phyloP scores from a whole-genome alignment of 2,888 invertebrate genomes.

The Ariolimax columbianus region DNA sequence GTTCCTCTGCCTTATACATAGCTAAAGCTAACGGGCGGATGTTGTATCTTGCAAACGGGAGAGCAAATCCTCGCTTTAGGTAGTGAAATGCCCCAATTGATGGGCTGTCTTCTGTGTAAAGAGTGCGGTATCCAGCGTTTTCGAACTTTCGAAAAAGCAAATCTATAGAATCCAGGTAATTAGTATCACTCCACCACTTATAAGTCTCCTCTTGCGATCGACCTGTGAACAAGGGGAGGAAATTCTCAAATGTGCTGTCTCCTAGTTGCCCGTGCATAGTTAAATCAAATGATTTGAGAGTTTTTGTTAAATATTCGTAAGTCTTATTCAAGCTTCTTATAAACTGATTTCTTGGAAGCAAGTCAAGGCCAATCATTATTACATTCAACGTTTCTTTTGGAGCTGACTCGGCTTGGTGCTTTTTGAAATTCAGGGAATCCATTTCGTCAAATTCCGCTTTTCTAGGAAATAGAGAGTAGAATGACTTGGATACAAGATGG shows the following conservation, averaged over 20 bases:
- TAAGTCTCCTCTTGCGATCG: constrained; percentile 57
- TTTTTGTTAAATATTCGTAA: constrained; percentile 81
- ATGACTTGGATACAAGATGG: too few relatives aligned
- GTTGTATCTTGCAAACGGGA: constrained; percentile 91
- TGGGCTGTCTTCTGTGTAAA: constrained; percentile 90
- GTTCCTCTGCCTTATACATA: constrained; percentile 70
- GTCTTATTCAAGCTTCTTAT: constrained; percentile 89
- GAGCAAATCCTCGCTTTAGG: constrained; percentile 85
- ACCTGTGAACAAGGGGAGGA: constrained; percentile 86
- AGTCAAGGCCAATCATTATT: too few relatives aligned
- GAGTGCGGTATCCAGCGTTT: constrained; percentile 86
- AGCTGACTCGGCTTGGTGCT: constrained; percentile 47
- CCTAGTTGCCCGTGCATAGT: constrained; percentile 94
- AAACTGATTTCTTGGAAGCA: too few relatives aligned
- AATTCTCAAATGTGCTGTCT: constrained; percentile 94
- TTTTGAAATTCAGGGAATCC: constrained; percentile 47
- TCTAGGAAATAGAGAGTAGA: constrained; percentile 67
- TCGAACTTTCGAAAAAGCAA: constrained; percentile 91
- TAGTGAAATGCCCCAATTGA: constrained; percentile 90
- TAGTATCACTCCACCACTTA: constrained; percentile 55
- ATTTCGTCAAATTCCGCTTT: constrained; percentile 58
- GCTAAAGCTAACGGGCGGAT: constrained; percentile 86
- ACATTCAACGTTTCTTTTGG: too few relatives aligned
- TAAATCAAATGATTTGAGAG: constrained; percentile 86
- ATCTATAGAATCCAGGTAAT: constrained; percentile 80